Conservation (phyloP, 2,113 vertebrate genomes). For the Sardina pilchardus region DNA sequence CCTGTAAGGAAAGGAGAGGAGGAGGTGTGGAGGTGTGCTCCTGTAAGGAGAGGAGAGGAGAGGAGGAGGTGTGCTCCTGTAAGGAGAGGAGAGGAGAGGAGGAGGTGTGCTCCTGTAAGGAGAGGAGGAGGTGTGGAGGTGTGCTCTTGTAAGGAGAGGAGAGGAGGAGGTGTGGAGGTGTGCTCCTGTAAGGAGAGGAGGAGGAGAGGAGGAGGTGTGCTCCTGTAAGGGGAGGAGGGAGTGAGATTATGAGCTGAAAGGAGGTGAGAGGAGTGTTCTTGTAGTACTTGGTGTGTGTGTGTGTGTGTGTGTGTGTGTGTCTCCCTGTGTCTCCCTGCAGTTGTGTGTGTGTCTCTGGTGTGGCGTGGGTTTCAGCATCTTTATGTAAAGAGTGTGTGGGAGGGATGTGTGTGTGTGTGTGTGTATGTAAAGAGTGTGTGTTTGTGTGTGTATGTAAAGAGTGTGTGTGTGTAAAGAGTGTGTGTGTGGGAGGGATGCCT, state of each 20-base stretch:
- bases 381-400: constrained; percentile 70
- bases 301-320: background rate
- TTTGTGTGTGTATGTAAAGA: constrained; percentile 60
- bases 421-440: no score
- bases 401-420: constrained; percentile 40
- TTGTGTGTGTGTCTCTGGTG: background rate
- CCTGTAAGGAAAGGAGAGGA: no score
- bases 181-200: background rate
- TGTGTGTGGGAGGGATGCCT: constrained; percentile 50
- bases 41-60: no score
- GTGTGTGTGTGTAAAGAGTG: no score
- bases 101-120: no score
- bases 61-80: no score
- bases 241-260: background rate
- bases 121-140: no score
- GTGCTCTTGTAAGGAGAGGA: no score
- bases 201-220: background rate
- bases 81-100: no score
- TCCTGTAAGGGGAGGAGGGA: background rate
- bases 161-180: no score
- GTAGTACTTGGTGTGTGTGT: background rate
- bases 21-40: no score
- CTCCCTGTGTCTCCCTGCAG: background rate
- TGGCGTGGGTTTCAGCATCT: constrained; percentile 60
- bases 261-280: background rate